phyloP scores from a whole-genome alignment of 2,797 vertebrate genomes.

The Lepidocolaptes lacrymiger region DNA sequence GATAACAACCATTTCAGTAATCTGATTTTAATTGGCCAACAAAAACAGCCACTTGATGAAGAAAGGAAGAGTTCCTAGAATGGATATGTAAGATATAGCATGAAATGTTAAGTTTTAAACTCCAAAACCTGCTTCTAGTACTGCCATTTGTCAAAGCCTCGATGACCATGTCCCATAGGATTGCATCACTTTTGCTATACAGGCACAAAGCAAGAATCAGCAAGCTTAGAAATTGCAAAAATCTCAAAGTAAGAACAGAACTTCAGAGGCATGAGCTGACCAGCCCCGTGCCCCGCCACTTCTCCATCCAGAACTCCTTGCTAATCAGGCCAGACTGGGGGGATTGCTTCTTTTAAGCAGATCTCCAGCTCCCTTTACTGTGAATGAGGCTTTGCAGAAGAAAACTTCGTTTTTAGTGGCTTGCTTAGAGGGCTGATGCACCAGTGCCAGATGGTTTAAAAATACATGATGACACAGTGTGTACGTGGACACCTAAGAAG shows the following conservation, averaged over 20 bases:
- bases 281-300: not conserved
- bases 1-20: not conserved
- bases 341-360: not conserved
- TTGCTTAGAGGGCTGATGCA: not conserved
- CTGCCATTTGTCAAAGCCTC: not conserved
- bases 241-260: not conserved
- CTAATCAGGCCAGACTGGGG: not conserved
- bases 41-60: not conserved
- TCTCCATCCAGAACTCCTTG: not conserved
- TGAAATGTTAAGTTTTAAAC: not conserved
- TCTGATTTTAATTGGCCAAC: not conserved
- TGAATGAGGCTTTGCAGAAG: not conserved
- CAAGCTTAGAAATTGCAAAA: not conserved
- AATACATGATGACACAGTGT: not conserved
- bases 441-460: not conserved
- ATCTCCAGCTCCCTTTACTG: not conserved
- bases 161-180: accelerated
- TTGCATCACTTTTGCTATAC: not conserved
- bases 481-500: not conserved
- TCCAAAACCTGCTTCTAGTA: not conserved
- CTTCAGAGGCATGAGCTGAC: not conserved
- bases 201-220: not conserved
- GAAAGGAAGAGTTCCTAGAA: not conserved
- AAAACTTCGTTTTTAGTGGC: not conserved
- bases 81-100: not conserved